These are phyloP conservation scores for Sepiola atlantica DNA, from an alignment of 2,888 invertebrate genomes.

Conservation along the genomic window DNA sequence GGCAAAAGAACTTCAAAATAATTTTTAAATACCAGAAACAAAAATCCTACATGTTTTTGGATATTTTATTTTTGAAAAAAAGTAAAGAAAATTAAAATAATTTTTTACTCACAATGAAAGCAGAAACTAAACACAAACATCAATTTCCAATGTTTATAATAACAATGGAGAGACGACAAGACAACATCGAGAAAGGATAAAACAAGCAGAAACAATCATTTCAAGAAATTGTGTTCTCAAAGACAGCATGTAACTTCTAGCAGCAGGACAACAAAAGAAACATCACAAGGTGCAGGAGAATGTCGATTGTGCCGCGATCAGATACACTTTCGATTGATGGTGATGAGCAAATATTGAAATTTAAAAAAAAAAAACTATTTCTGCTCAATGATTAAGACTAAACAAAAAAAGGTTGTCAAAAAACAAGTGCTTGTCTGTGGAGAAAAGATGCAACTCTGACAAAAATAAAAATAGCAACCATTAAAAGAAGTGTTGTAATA, in stretches of 20 bases:
- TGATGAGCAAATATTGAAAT: not conserved
- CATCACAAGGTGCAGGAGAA: not conserved
- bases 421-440: not conserved
- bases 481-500: not conserved
- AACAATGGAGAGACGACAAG: not conserved
- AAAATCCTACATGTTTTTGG: not conserved
- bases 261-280: not conserved
- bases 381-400: not conserved
- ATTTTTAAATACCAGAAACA: not conserved
- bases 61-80: not conserved
- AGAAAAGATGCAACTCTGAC: conserved; percentile 20
- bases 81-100: not conserved
- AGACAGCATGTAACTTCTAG: conserved; percentile 32
- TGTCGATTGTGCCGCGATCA: not conserved
- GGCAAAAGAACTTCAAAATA: not conserved
- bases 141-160: not conserved
- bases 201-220: not conserved
- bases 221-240: conserved; percentile 32
- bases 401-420: not conserved
- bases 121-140: not conserved
- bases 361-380: not conserved
- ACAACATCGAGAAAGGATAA: not conserved
- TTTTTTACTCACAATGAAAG: not conserved
- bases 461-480: not conserved
- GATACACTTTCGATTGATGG: not conserved